Percentiles rank a stretch among this genome's conserved stretches.
These are phyloP conservation scores for Dicaeum eximium DNA, from an alignment of 2,113 vertebrate species.

Conservation along the genomic window DNA sequence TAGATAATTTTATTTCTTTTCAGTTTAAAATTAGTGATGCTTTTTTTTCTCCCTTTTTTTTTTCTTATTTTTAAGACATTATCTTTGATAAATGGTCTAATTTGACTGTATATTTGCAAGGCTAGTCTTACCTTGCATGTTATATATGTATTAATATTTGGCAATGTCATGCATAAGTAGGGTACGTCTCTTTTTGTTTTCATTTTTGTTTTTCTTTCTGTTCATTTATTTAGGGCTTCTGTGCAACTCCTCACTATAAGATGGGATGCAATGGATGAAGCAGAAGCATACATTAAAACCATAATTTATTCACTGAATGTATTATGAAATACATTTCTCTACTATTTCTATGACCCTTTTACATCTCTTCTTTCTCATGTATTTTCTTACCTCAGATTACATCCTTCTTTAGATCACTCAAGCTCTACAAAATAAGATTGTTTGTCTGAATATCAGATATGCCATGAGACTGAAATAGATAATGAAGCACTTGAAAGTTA, in stretches of 20 bases:
- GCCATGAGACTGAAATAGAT: background rate
- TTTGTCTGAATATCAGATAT: background rate
- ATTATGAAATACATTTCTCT: background rate
- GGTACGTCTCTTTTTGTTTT: background rate
- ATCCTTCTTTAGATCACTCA: background rate
- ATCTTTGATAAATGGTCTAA: background rate
- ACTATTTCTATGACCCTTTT: background rate
- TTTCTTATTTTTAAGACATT: background rate
- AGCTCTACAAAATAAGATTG: background rate
- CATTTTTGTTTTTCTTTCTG: background rate
- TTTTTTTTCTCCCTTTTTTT: fast-evolving
- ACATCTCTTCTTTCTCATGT: background rate
- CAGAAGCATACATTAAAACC: background rate
- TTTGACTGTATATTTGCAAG: background rate
- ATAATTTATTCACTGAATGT: background rate
- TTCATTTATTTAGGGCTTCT: background rate
- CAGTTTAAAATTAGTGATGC: background rate
- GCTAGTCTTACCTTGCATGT: background rate
- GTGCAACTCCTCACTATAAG: background rate
- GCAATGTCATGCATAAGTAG: background rate
- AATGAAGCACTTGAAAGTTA: background rate
- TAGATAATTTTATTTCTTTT: background rate
- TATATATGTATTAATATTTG: background rate
- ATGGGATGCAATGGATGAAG: background rate
- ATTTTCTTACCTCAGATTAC: background rate